Conservation (phyloP, 2,113 vertebrate species). For the Budorcas taxicolor region DNA sequence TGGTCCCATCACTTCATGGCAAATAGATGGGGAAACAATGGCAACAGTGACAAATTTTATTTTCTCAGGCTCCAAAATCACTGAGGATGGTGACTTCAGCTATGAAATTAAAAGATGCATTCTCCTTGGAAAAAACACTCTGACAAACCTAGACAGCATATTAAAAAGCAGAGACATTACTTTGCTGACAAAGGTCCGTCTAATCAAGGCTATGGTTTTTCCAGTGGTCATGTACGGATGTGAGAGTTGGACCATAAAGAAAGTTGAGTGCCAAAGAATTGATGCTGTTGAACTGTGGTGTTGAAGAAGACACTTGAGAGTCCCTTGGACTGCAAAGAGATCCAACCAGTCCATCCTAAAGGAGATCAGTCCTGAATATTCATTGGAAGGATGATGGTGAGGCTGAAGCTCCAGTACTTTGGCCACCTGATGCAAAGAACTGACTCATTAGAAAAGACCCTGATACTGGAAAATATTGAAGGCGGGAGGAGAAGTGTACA, state of each 20-base stretch:
- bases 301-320: background rate
- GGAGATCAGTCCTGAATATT: background rate
- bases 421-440: fast-evolving
- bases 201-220: background rate
- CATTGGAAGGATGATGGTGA: background rate
- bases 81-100: background rate
- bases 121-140: background rate
- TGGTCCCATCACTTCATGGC: background rate
- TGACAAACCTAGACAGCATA: background rate
- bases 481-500: background rate
- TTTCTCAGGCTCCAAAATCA: background rate
- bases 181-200: fast-evolving
- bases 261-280: background rate
- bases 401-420: background rate
- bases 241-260: background rate
- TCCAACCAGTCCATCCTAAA: background rate
- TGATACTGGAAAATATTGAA: background rate
- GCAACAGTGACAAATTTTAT: background rate
- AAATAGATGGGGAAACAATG: background rate
- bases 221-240: background rate
- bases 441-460: background rate
- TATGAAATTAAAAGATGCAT: background rate
- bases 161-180: background rate
- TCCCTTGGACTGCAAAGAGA: background rate
- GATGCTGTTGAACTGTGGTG: background rate